phyloP scores from a whole-genome alignment of 1,140 invertebrate species.

The Melipona quadrifasciata region DNA sequence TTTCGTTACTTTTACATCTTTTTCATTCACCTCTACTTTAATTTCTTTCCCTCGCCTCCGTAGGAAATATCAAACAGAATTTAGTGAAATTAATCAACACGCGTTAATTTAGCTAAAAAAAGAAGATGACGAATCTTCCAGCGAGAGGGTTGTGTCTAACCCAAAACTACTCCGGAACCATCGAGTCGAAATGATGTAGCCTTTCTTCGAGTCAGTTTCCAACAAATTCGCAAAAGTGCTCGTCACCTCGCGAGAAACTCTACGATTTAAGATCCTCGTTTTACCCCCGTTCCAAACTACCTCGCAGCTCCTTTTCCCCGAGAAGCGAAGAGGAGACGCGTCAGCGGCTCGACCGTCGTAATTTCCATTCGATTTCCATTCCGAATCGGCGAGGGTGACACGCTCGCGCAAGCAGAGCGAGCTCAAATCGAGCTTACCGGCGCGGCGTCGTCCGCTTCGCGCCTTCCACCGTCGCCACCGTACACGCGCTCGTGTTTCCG shows the following conservation, averaged over 20 bases:
- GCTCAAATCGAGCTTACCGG: not conserved
- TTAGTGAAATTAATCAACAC: too few relatives aligned
- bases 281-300: not conserved
- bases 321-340: not conserved
- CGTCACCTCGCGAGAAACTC: rapidly evolving
- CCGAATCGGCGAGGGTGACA: slow-evolving; percentile 2
- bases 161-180: too few relatives aligned
- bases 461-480: slow-evolving; percentile 22
- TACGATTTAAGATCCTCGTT: not conserved
- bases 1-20: too few relatives aligned
- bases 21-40: too few relatives aligned
- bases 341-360: not conserved
- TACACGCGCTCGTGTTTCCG: slow-evolving; percentile 2
- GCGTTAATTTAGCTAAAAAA: too few relatives aligned
- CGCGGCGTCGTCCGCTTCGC: slow-evolving; percentile 10
- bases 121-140: too few relatives aligned
- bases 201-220: too few relatives aligned
- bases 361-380: slow-evolving; percentile 10
- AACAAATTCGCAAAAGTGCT: too few relatives aligned
- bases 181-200: too few relatives aligned
- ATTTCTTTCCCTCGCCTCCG: too few relatives aligned
- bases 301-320: not conserved
- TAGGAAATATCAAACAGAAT: too few relatives aligned
- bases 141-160: too few relatives aligned
- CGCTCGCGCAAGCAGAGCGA: not conserved